Base-by-base conservation (phyloP, 1,140 invertebrate species). In the Drosophila biarmipes region DNA sequence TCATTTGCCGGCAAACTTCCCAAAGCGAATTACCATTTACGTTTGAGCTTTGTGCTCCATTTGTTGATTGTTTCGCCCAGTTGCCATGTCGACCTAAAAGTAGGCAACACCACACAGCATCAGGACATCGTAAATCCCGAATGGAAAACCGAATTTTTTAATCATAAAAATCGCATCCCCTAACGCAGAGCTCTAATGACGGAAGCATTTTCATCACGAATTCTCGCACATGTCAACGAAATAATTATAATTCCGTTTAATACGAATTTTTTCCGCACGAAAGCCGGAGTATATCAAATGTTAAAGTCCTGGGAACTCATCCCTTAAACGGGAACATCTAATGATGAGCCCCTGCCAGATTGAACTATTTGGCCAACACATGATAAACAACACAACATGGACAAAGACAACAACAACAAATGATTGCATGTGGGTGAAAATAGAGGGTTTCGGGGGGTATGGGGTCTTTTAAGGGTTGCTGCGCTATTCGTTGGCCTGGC, bases 381-480 rank as follows among this genome's bases (percentile, higher is more conserved):
- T 75, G 72, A 75, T 75, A 75, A 75, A 75, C 72, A 75, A 59
- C 52, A 59, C 37, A 45, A 58, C 51, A 64, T 35, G 27, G 14
- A 43, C n/a, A 40, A 46, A 19, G 52, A 58, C 4, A 52, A 54
- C 53, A 56, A 42, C 43, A 62, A 56, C 59, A 63, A 56, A 46
- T 59, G 57, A 48, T 48, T 81, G 73, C 53, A 79, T 72, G 51
- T 52, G 40, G 73, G 48, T 34, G 64, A 52, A 57, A 38, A 37
- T 24, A 19, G 54, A 29, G 45, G 42, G 51, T 19, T 49, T 12
- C 27, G 73, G 19, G 46, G 10, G 17, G 2, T 43, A 45, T 53
- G 51, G 48, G 46, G 29, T 46, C 38, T 34, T 43, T 78, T 86
- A 86, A 76, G 82, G 82, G 82, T 86, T 82, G 82, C 84, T 78